A percentile compares a stretch with the other conserved stretches of the same genome.
These are phyloP conservation scores for Galleria mellonella DNA, from an alignment of 1,140 invertebrate genomes.

Conservation along the genomic window DNA sequence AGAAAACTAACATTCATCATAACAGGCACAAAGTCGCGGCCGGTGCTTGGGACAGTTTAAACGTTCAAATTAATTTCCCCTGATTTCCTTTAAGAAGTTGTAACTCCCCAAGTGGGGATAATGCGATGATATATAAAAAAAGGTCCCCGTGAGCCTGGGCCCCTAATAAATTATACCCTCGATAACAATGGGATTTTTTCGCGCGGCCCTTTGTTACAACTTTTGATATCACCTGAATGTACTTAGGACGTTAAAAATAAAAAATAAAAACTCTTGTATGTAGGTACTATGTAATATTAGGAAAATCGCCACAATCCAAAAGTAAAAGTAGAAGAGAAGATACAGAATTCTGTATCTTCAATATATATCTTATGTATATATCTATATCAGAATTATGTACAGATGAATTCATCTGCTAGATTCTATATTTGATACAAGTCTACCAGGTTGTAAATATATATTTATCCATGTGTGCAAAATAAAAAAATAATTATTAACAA, in stretches of 20 bases:
- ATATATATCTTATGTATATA: too few species aligned
- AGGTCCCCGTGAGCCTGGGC: constrained; percentile 58
- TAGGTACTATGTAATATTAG: too few species aligned
- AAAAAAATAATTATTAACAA: too few species aligned
- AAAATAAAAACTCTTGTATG: constrained; percentile 13
- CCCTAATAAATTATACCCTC: constrained; percentile 73
- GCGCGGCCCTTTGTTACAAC: constrained; percentile 64
- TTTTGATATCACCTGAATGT: constrained; percentile 73
- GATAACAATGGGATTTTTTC: constrained; percentile 73
- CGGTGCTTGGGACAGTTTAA: constrained; percentile 64
- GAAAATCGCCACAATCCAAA: too few species aligned
- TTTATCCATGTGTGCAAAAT: too few species aligned
- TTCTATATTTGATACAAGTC: too few species aligned
- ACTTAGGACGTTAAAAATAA: constrained; percentile 14
- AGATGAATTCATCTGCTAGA: constrained; percentile 19
- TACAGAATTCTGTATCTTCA: too few species aligned
- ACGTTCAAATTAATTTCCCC: constrained; percentile 70
- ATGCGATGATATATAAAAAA: constrained; percentile 75
- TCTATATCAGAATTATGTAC: too few species aligned
- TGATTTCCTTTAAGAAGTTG: constrained; percentile 73
- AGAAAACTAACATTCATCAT: constrained; percentile 49
- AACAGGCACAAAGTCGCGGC: constrained; percentile 47
- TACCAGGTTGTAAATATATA: too few species aligned
- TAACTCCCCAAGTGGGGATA: constrained; percentile 70
- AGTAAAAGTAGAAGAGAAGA: too few species aligned